Evolutionary conservation across 2,797 vertebrate genomes (phyloP).

Genomic region (Crax fasciolata): DNA sequence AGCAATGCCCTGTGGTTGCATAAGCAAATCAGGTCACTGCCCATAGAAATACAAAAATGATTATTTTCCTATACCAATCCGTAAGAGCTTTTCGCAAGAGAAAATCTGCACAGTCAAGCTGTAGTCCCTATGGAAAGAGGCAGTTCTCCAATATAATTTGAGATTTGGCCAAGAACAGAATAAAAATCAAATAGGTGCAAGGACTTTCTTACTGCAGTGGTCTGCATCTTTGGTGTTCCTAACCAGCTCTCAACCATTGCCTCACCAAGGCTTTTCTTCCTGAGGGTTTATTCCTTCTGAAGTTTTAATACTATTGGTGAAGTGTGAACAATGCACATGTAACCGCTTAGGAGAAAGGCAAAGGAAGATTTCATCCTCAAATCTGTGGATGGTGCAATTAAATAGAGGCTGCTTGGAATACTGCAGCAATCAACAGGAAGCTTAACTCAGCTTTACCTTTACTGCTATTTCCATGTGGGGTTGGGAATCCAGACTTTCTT

Average conservation of each 20-base stretch:
- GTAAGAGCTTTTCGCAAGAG: background rate
- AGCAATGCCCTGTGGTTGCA: background rate
- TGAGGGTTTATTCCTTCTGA: background rate
- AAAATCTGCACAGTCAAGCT: background rate
- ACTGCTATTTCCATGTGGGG: slow-evolving; percentile 74
- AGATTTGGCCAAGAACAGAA: background rate
- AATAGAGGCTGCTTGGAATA: background rate
- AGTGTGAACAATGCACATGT: background rate
- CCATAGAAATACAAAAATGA: background rate
- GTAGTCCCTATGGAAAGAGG: background rate
- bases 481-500: slow-evolving; percentile 70
- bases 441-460: slow-evolving; percentile 77
- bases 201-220: background rate
- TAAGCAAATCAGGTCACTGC: background rate
- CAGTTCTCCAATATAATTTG: background rate
- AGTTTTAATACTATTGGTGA: background rate
- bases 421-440: background rate
- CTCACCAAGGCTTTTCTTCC: background rate
- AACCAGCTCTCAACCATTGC: background rate
- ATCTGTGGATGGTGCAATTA: background rate
- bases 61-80: background rate
- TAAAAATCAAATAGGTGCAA: background rate
- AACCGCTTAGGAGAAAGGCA: background rate
- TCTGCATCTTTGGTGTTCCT: background rate
- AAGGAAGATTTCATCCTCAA: background rate